These are phyloP conservation scores for Cyrtodaria siliqua DNA, from an alignment of 2,888 invertebrate genomes.

Conservation along the genomic window DNA sequence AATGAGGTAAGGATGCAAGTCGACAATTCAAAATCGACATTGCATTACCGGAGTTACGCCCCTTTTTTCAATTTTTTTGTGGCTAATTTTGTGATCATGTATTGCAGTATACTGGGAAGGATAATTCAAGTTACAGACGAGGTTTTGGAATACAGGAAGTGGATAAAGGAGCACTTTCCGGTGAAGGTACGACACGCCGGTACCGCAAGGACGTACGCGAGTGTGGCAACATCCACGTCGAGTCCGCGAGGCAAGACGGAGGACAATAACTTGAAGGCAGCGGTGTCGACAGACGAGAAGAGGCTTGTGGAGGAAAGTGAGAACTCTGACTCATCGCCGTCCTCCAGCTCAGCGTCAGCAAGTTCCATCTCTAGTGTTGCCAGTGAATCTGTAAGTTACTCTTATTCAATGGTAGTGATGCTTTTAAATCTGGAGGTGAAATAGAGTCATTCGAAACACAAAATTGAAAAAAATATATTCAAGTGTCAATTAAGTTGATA, in stretches of 20 bases:
- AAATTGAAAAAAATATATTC: too few species aligned
- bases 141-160: slow-evolving; percentile 91
- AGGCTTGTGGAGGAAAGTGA: slow-evolving; percentile 80
- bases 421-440: too few species aligned
- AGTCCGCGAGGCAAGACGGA: slow-evolving; percentile 34
- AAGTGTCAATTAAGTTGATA: too few species aligned
- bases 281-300: too few species aligned
- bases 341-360: slow-evolving; percentile 71
- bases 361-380: slow-evolving; percentile 79
- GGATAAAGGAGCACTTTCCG: slow-evolving; percentile 89
- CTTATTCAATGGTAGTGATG: too few species aligned
- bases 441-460: too few species aligned
- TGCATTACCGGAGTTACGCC: too few species aligned
- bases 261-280: slow-evolving; percentile 52
- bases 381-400: too few species aligned
- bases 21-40: too few species aligned
- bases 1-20: too few species aligned
- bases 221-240: slow-evolving; percentile 69
- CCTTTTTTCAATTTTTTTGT: too few species aligned
- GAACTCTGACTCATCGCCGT: slow-evolving; percentile 79
- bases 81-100: too few species aligned
- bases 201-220: slow-evolving; percentile 70
- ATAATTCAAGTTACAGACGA: slow-evolving; percentile 97
- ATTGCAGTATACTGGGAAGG: slow-evolving; percentile 94
- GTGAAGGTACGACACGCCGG: slow-evolving; percentile 57